A percentile compares a stretch with the other conserved stretches of the same genome.
Evolutionary conservation across 2,113 vertebrate species (phyloP).

Genomic region (Osmerus mordax): DNA sequence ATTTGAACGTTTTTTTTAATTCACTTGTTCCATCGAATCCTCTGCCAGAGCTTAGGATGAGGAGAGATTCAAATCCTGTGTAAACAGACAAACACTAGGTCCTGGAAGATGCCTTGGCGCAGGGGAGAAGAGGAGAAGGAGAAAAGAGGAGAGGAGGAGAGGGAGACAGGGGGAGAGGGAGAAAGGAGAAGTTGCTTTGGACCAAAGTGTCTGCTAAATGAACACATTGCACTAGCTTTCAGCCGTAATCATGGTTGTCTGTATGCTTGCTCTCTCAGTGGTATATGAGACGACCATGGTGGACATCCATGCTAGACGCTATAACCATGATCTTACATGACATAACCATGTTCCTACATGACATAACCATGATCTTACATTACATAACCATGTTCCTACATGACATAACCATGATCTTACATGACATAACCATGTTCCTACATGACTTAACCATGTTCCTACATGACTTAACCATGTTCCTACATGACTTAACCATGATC

Average conservation of each 20-base stretch:
- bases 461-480: not conserved
- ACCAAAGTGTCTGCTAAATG: too few relatives aligned
- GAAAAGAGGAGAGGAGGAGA: slow-evolving; percentile 19
- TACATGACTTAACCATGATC: not conserved
- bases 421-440: too few relatives aligned
- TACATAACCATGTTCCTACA: not conserved
- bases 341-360: too few relatives aligned
- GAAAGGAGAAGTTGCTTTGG: not conserved
- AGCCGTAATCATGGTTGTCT: slow-evolving; percentile 67
- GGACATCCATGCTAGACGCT: too few relatives aligned
- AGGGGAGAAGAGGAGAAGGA: not conserved
- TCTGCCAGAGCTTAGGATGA: slow-evolving; percentile 19
- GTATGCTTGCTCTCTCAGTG: slow-evolving; percentile 17
- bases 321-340: too few relatives aligned
- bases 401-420: not conserved
- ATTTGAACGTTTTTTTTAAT: slow-evolving; percentile 35
- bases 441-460: too few relatives aligned
- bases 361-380: too few relatives aligned
- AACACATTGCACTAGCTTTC: slow-evolving; percentile 58
- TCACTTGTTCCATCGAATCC: slow-evolving; percentile 29
- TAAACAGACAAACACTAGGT: slow-evolving; percentile 43
- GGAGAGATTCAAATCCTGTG: slow-evolving; percentile 41
- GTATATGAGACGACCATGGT: too few relatives aligned
- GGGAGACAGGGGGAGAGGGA: not conserved
- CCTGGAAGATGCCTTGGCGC: slow-evolving; percentile 12